Percentiles rank a stretch among this genome's conserved stretches.
Conservation (phyloP, 1,140 invertebrate genomes). For the Macrobrachium rosenbergii region DNA sequence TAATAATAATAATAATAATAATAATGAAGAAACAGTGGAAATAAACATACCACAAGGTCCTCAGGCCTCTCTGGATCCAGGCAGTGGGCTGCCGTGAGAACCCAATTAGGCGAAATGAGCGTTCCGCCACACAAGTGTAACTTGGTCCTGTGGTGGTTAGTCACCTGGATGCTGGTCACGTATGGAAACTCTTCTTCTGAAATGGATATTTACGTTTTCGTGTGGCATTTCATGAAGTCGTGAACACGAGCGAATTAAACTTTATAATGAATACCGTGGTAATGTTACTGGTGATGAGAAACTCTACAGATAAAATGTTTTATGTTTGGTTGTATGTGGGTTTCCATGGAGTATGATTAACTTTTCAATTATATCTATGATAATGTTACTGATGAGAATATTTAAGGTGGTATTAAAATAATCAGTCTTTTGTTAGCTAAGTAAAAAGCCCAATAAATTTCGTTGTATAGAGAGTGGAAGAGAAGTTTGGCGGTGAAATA, state of each 20-base stretch:
- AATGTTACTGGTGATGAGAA: no score
- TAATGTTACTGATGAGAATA: no score
- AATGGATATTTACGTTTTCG: no score
- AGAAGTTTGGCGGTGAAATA: no score
- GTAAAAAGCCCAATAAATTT: no score
- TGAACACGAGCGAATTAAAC: background rate
- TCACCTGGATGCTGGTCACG: slow-evolving; percentile 55
- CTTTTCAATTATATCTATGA: no score
- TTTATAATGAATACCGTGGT: background rate
- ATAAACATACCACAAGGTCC: slow-evolving; percentile 48
- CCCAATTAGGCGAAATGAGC: slow-evolving; percentile 74
- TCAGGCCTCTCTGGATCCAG: slow-evolving; percentile 17
- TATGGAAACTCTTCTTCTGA: slow-evolving; percentile 44
- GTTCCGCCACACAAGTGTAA: slow-evolving; percentile 72
- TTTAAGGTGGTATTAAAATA: no score
- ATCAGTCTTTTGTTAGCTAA: no score
- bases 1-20: slow-evolving; percentile 69
- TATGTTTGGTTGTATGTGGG: background rate
- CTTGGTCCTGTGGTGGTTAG: background rate
- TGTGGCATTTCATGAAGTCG: no score
- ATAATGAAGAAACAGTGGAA: slow-evolving; percentile 56
- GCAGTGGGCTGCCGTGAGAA: slow-evolving; percentile 76
- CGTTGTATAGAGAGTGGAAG: no score
- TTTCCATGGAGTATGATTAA: no score
- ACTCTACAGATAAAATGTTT: no score